A percentile compares a stretch with the other conserved stretches of the same genome.
Evolutionary conservation across 1,140 invertebrate genomes (phyloP).

Genomic region (Megalonaias nervosa): DNA sequence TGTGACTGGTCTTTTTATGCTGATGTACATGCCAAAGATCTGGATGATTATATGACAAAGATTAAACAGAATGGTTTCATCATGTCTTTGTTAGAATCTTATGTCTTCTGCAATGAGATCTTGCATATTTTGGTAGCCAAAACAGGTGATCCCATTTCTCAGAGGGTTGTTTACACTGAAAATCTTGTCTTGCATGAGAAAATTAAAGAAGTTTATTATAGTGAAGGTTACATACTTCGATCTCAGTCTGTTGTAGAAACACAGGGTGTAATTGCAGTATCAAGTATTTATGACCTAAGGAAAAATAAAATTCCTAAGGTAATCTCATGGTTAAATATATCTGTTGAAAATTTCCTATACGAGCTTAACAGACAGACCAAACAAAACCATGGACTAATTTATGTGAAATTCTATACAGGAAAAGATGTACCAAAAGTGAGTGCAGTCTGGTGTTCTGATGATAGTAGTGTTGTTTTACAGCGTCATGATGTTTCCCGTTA

Average conservation of each 20-base stretch:
- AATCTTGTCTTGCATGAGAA: no score
- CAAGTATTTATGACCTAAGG: no score
- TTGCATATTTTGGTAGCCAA: slow-evolving; percentile 24
- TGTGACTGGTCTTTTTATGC: slow-evolving; percentile 7
- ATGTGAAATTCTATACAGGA: slow-evolving; percentile 22
- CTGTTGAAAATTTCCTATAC: slow-evolving; percentile 11
- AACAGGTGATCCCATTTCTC: no score
- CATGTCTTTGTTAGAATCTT: slow-evolving; percentile 1
- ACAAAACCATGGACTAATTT: neutral
- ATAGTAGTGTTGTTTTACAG: slow-evolving; percentile 5
- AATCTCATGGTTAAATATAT: slow-evolving; percentile 10
- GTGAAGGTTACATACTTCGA: no score
- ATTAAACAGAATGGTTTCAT: slow-evolving; percentile 5
- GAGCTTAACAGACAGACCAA: slow-evolving; percentile 1
- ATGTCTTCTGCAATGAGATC: neutral
- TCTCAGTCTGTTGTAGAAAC: no score
- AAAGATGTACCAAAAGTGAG: slow-evolving; percentile 19
- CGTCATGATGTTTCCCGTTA: slow-evolving; percentile 29
- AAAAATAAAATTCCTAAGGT: neutral
- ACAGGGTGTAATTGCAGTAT: no score
- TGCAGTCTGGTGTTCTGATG: slow-evolving; percentile 13
- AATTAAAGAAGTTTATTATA: no score
- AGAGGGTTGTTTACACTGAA: no score
- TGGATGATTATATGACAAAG: slow-evolving; percentile 4
- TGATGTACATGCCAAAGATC: slow-evolving; percentile 2